phyloP scores from a whole-genome alignment of 2,888 invertebrate genomes.

The Apotomis turbidana region DNA sequence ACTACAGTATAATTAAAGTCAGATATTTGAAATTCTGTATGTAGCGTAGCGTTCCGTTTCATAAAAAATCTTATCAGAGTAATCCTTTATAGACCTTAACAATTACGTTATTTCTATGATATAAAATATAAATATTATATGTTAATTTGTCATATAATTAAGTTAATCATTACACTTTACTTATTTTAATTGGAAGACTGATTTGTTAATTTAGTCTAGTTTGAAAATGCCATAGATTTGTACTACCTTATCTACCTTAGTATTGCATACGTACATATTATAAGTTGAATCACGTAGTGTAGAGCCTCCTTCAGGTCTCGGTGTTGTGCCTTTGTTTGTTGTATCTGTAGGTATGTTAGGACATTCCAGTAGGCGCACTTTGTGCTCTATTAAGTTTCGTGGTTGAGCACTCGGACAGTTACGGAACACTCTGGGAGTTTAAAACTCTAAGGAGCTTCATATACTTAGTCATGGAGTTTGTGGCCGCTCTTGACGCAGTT shows the following conservation, averaged over 20 bases:
- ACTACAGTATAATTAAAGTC: background rate
- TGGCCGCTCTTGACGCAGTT: background rate
- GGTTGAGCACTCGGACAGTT: conserved; percentile 40
- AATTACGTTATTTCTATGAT: conserved; percentile 40
- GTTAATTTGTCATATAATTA: conserved; percentile 61
- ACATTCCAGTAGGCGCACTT: conserved; percentile 76
- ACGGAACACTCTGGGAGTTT: conserved; percentile 15
- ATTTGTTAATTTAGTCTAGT: conserved; percentile 84
- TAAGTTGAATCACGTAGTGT: conserved; percentile 68
- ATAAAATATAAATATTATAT: conserved; percentile 47
- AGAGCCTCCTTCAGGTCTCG: conserved; percentile 69
- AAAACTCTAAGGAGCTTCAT: conserved; percentile 25
- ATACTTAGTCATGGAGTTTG: conserved; percentile 6
- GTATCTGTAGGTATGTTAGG: conserved; percentile 65
- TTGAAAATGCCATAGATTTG: conserved; percentile 81
- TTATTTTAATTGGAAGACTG: conserved; percentile 81
- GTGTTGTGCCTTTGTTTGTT: conserved; percentile 81
- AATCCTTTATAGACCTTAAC: conserved; percentile 18
- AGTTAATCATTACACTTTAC: conserved; percentile 65
- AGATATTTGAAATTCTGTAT: conserved; percentile 7
- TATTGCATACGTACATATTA: conserved; percentile 63
- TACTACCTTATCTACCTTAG: conserved; percentile 65
- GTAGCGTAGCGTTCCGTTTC: conserved; percentile 19
- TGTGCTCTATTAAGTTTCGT: conserved; percentile 60
- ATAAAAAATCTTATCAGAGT: conserved; percentile 56